These are phyloP conservation scores for Onthophagus sagittarius DNA, from an alignment of 2,888 invertebrate species.

Conservation along the genomic window DNA sequence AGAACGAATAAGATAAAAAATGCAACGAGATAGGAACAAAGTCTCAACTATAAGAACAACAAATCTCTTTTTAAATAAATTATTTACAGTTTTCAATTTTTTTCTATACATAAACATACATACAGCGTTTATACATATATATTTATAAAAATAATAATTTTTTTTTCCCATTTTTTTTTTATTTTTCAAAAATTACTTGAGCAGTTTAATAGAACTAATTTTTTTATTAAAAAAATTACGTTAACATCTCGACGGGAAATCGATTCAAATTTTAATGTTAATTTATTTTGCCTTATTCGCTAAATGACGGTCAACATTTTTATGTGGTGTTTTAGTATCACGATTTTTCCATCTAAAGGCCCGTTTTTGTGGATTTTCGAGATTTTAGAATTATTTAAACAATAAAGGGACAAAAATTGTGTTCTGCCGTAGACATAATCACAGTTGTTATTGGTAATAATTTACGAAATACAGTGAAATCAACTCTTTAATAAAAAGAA, in stretches of 20 bases:
- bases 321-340: not conserved
- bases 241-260: not conserved
- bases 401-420: not conserved
- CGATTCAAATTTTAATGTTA: not conserved
- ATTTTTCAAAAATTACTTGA: not conserved
- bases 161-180: not conserved
- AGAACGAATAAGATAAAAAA: constrained; percentile 13
- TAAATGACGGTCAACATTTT: not conserved
- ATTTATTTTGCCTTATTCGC: not conserved
- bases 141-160: constrained; percentile 23
- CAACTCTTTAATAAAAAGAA: not conserved
- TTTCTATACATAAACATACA: constrained; percentile 2
- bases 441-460: not conserved
- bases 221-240: not conserved
- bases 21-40: constrained; percentile 17
- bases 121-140: constrained; percentile 19
- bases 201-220: not conserved
- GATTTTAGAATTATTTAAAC: not conserved
- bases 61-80: not conserved
- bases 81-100: constrained; percentile 3
- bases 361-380: not conserved
- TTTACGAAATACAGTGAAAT: not conserved
- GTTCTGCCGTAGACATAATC: not conserved
- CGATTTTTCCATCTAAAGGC: not conserved
- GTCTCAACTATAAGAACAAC: not conserved